Evolutionary conservation across 2,113 vertebrate genomes (phyloP).

Genomic region (Chinchilla lanigera): DNA sequence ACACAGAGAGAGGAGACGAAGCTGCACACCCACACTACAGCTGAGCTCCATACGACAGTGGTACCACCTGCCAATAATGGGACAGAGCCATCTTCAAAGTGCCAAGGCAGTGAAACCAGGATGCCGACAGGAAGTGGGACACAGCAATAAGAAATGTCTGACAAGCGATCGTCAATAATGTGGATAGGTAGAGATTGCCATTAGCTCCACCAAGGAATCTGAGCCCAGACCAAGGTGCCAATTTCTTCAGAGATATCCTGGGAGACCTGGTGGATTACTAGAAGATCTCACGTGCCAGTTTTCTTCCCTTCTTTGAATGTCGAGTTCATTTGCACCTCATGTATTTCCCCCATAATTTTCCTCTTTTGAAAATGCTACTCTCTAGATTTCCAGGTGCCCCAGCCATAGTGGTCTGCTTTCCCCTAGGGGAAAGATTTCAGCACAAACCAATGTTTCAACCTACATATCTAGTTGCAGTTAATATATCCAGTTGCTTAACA

Average conservation of each 20-base stretch:
- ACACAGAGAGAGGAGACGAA: background rate
- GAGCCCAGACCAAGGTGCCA: background rate
- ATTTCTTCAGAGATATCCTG: background rate
- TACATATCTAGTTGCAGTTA: background rate
- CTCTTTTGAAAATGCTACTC: background rate
- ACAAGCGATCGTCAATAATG: background rate
- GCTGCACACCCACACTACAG: background rate
- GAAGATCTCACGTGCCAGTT: background rate
- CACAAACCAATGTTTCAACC: background rate
- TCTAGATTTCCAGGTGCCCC: background rate
- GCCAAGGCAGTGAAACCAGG: constrained; percentile 18
- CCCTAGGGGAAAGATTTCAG: background rate
- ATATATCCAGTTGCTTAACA: background rate
- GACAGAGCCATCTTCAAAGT: background rate
- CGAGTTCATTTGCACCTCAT: background rate
- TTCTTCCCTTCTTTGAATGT: background rate
- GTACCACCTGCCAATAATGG: background rate
- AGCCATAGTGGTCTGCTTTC: background rate
- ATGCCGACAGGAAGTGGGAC: constrained; percentile 4
- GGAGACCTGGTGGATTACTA: background rate
- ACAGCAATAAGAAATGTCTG: background rate
- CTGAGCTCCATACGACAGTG: constrained; percentile 10
- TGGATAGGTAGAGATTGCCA: background rate
- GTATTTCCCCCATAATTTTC: background rate
- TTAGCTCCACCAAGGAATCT: background rate